These are phyloP conservation scores for Schizaphis graminum DNA, from an alignment of 2,888 invertebrate genomes.

Conservation along the genomic window DNA sequence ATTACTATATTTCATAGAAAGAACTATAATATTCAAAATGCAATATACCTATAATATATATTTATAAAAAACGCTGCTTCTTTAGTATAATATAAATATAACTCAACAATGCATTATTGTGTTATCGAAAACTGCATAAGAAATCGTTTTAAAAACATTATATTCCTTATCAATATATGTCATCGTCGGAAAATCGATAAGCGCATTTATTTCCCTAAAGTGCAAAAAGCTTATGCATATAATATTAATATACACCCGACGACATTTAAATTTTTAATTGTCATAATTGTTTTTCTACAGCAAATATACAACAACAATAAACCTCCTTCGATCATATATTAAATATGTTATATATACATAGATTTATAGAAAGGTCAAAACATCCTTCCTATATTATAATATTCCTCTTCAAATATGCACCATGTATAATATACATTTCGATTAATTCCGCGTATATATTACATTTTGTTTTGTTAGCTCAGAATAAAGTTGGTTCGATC, in stretches of 20 bases:
- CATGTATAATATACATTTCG: not conserved
- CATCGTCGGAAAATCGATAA: constrained; percentile 6
- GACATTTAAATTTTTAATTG: not conserved
- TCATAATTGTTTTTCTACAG: not conserved
- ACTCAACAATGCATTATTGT: not conserved
- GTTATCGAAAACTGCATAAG: not conserved
- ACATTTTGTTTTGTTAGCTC: not conserved
- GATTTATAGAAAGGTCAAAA: not conserved
- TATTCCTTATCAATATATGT: not conserved
- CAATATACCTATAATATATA: not conserved
- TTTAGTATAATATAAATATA: not conserved
- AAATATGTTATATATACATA: not conserved
- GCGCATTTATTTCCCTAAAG: not conserved
- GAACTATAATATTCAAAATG: not conserved
- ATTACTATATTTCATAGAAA: not conserved
- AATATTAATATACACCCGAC: not conserved
- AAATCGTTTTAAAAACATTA: not conserved
- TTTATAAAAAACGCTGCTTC: not conserved
- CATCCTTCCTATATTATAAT: not conserved
- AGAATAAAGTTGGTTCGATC: not conserved
- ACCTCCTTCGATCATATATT: not conserved
- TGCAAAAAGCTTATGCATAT: not conserved
- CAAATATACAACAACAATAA: not conserved
- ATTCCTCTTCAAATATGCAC: not conserved
- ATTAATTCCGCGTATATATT: not conserved